A percentile compares a stretch with the other conserved stretches of the same genome.
phyloP scores from a whole-genome alignment of 1,140 invertebrate species.

The Papilio dardanus region DNA sequence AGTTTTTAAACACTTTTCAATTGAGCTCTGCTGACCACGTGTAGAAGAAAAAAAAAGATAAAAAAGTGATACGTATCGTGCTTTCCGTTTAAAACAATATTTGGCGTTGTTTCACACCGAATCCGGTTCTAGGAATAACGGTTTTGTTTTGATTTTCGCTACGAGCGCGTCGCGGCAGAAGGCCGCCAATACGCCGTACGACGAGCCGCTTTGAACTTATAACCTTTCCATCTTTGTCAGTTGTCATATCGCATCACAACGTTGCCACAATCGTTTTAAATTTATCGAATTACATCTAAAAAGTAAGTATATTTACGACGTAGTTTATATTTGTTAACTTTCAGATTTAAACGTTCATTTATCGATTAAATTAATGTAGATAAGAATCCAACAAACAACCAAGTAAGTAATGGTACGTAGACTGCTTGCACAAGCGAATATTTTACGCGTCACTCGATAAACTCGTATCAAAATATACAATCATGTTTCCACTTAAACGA shows the following conservation, averaged over 20 bases:
- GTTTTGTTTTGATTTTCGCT: slow-evolving; percentile 41
- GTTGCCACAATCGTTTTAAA: neutral
- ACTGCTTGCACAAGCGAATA: neutral
- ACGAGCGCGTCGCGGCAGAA: neutral
- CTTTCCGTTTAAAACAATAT: slow-evolving; percentile 16
- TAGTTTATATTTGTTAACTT: neutral
- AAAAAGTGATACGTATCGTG: neutral
- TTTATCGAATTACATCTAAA: neutral
- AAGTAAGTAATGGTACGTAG: neutral
- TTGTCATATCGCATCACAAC: slow-evolving; percentile 3
- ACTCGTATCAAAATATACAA: slow-evolving; percentile 3
- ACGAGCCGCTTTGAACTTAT: slow-evolving; percentile 42
- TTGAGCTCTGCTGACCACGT: too few relatives aligned
- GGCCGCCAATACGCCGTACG: neutral
- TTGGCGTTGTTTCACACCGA: neutral
- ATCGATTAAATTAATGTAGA: neutral
- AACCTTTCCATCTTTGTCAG: slow-evolving; percentile 47
- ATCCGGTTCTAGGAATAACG: slow-evolving; percentile 7
- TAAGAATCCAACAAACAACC: neutral
- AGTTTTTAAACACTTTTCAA: too few relatives aligned
- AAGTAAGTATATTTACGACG: neutral
- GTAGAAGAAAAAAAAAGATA: neutral
- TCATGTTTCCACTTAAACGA: neutral
- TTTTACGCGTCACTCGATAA: slow-evolving; percentile 13
- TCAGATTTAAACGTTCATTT: neutral